phyloP scores from a whole-genome alignment of 1,140 invertebrate genomes.

The Limonius californicus region DNA sequence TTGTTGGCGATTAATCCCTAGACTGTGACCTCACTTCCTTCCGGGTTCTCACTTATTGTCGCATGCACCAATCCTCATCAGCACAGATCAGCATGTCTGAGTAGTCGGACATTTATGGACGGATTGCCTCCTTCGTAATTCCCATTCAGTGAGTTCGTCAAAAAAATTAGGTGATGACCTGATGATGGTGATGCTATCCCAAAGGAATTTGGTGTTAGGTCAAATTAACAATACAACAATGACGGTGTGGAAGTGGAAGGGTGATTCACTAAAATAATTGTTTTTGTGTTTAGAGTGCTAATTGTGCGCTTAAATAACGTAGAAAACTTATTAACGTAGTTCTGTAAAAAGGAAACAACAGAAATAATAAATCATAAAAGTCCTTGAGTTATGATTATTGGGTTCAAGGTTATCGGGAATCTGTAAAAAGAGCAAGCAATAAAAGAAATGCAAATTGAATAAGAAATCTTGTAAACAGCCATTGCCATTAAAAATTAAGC shows the following conservation, averaged over 20 bases:
- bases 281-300: no score
- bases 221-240: not conserved
- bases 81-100: not conserved
- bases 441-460: no score
- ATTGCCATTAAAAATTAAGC: no score
- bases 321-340: no score
- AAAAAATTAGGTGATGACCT: not conserved
- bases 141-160: not conserved
- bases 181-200: not conserved
- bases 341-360: no score
- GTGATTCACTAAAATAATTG: not conserved
- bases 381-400: no score
- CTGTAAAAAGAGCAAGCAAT: no score
- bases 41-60: slow-evolving; percentile 4
- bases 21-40: not conserved
- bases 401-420: no score
- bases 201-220: not conserved
- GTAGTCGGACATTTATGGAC: not conserved
- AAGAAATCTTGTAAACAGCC: no score
- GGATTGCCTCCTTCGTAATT: not conserved
- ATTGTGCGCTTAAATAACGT: no score
- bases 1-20: not conserved
- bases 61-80: not conserved
- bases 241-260: not conserved
- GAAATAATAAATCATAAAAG: no score